Base-by-base conservation (phyloP, 2,797 vertebrate genomes). In the Petrocephalus sullivani region DNA sequence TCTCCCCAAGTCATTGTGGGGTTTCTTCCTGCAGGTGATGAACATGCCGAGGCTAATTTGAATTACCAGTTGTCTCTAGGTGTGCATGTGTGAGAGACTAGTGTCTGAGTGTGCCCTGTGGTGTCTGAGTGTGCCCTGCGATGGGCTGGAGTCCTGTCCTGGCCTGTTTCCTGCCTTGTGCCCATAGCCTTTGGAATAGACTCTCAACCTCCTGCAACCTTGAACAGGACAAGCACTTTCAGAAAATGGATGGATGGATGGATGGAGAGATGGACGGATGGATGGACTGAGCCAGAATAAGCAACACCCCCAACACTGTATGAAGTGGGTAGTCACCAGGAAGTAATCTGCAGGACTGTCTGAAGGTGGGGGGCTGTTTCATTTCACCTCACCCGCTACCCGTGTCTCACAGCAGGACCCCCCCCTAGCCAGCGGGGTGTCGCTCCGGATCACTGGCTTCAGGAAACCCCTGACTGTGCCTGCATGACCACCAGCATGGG, bases 351-450 rank as follows among this genome's bases (percentile, higher is more conserved):
- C 41, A 46, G 41, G 41, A 46, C 3, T 46, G 82, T 10, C 82
- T 54, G 51, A 53, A 49, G 82, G 4, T 28, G 19, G 33, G 46
- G 46, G 19, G 51, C 46, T 56, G 54, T 81, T 83, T 41, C 58
- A 54, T 60, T 61, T 88, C 71, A 41, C 51, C 53, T 21, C 87
- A 87, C 53, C 87, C 58, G 87, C 71, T 87, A 71, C n/a, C 41
- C 12, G 87, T 54, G 57, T 46, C n/a, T n/a, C 49, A 19, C 71
- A 49, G 75, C 78, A n/a, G 51, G 19, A 8, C 0, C 57, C 4
- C 46, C 46, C 33, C 8, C 1, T 21, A 81, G 49, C 2, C 12
- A 46, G 46, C 14, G 3, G 87, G 3, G 41, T 46, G 4, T 10
- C n/a, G 16, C 81, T 85, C 81, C 49, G 46, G 78, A 84, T 84